phyloP scores from a whole-genome alignment of 2,797 vertebrate genomes.

The Chlorospingus flavigularis region DNA sequence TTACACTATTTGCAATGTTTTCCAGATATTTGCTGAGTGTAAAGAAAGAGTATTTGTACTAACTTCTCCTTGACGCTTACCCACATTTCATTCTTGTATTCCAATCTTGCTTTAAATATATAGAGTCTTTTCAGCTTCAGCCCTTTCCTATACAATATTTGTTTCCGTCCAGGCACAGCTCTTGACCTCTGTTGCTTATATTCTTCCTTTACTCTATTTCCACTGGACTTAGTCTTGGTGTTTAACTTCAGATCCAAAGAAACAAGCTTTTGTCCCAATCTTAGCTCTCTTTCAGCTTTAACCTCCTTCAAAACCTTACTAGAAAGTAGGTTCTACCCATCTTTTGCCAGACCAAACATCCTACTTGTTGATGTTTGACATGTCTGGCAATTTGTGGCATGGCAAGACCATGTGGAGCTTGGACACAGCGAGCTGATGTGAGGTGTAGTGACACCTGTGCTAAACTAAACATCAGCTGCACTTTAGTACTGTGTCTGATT shows the following conservation, averaged over 20 bases:
- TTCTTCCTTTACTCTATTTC: not conserved
- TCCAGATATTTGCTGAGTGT: not conserved
- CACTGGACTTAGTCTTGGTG: not conserved
- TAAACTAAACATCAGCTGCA: not conserved
- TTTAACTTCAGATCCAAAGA: not conserved
- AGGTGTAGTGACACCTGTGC: not conserved
- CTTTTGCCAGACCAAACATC: not conserved
- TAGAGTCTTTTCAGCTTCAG: not conserved
- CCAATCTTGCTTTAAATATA: not conserved
- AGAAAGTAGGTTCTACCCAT: not conserved
- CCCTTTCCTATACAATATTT: not conserved
- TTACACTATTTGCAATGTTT: not conserved
- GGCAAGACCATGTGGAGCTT: not conserved
- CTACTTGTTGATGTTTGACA: not conserved
- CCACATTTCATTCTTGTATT: not conserved
- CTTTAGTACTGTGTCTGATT: not conserved
- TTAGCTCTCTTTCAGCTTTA: not conserved
- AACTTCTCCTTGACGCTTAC: not conserved
- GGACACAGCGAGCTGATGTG: fast-evolving
- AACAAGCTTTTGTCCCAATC: fast-evolving
- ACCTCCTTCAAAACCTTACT: not conserved
- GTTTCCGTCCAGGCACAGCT: not conserved
- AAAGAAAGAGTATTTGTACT: fast-evolving
- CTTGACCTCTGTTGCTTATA: not conserved
- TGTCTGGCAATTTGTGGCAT: not conserved